A percentile compares a stretch with the other conserved stretches of the same genome.
Conservation (phyloP, 2,797 vertebrate species). For the Psittacula derbiana region DNA sequence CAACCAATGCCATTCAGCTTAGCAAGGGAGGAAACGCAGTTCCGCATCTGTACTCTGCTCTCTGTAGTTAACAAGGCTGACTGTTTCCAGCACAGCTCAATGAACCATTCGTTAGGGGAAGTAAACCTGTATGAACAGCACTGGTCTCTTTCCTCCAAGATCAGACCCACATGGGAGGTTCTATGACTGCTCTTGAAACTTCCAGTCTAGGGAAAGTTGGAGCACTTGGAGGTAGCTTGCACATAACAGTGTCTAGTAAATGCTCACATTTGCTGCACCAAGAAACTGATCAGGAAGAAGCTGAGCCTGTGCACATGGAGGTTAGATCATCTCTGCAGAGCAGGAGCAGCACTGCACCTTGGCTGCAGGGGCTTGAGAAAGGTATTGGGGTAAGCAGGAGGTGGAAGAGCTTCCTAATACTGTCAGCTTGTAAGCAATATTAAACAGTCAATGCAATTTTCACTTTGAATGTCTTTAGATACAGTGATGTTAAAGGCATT, state of each 20-base stretch:
- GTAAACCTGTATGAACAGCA: neutral
- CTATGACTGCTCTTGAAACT: neutral
- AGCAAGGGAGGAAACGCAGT: neutral
- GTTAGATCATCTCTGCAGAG: neutral
- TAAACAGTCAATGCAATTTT: neutral
- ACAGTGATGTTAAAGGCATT: neutral
- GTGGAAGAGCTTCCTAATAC: neutral
- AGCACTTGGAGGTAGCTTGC: neutral
- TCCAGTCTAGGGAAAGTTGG: neutral
- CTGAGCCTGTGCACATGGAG: neutral
- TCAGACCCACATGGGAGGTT: neutral
- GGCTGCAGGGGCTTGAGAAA: neutral
- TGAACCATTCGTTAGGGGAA: conserved; percentile 23
- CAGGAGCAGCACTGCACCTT: neutral
- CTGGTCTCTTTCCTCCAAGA: conserved; percentile 16
- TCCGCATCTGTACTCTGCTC: neutral
- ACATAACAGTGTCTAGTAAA: neutral
- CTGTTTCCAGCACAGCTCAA: conserved; percentile 42
- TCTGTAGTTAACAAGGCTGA: conserved; percentile 13
- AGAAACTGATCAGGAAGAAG: neutral
- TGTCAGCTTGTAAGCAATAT: neutral
- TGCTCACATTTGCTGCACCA: neutral
- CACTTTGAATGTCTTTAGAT: neutral
- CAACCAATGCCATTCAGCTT: conserved; percentile 29
- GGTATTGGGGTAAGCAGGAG: neutral